Base-by-base conservation (phyloP, 2,888 invertebrate species). In the Hoplodrina ambigua region DNA sequence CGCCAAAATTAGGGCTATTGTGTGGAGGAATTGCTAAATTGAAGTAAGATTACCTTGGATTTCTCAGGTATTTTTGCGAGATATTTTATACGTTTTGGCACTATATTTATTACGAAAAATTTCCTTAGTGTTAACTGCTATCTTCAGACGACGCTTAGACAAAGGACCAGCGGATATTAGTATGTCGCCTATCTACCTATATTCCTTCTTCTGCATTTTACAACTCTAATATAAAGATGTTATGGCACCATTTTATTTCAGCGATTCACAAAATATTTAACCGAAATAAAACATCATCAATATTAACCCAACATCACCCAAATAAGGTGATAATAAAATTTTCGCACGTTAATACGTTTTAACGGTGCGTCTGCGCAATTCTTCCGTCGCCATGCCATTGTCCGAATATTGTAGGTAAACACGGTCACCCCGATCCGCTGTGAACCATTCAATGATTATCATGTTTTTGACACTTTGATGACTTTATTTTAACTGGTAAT, bases 341-440 rank as follows among this genome's bases (percentile, higher is more conserved):
- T 65, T 64, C 52, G 60, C 50, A 49, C 62, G 57, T 46, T 37
- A 53, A 59, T 57, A 15, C 44, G 30, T 25, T 13, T 44, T 83
- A 82, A 69, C 80, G 71, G 80, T 76, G 72, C 74, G 74, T 19
- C 58, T 55, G 80, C 74, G 80, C 83, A 73, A 54, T 59, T 57
- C 57, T 69, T 44, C 69, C 55, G 75, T 69, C 64, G 53, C 53
- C 68, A 76, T 53, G 66, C 64, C 74, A 74, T 74, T 71, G 80
- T 74, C 70, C 81, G 60, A 81, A 70, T 63, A 56, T 63, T 41
- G 46, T 63, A n/a, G 46, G 53, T 20, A 50, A 72, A 85, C 83
- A 64, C 83, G 83, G 83, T 85, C 83, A 83, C 83, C 83, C 61
- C 60, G 56, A 69, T 73, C 52, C n/a, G 25, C 33, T 80, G 69